Evolutionary conservation across 2,113 vertebrate genomes (phyloP).

Genomic region (Todiramphus saurophagus): DNA sequence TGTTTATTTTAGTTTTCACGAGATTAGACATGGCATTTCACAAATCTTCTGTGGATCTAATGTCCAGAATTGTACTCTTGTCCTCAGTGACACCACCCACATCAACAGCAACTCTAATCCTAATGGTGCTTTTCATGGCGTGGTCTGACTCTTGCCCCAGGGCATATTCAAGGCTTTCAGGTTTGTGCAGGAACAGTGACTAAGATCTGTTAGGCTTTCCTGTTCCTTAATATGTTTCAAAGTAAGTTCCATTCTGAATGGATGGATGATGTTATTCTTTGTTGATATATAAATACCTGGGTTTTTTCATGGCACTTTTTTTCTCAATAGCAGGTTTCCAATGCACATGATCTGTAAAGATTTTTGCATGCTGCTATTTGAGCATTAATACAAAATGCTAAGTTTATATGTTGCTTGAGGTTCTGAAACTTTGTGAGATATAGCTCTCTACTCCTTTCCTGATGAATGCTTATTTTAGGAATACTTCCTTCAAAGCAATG

Average conservation of each 20-base stretch:
- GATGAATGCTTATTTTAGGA: background rate
- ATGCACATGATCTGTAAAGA: background rate
- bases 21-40: conserved; percentile 52
- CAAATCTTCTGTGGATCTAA: conserved; percentile 39
- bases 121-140: conserved; percentile 1
- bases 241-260: background rate
- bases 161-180: conserved; percentile 27
- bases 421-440: background rate
- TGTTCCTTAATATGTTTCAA: conserved; percentile 15
- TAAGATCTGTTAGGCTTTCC: conserved; percentile 26
- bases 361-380: background rate
- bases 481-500: background rate
- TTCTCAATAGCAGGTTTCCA: background rate
- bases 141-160: conserved; percentile 6
- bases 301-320: background rate
- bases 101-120: conserved; percentile 39
- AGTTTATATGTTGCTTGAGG: background rate
- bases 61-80: conserved; percentile 3
- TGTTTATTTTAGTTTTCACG: conserved; percentile 45
- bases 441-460: background rate
- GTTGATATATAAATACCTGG: background rate
- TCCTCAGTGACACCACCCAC: conserved; percentile 40
- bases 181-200: conserved; percentile 10
- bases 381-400: background rate
- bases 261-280: background rate